phyloP scores from a whole-genome alignment of 2,888 invertebrate species.

The Ophraella communa region DNA sequence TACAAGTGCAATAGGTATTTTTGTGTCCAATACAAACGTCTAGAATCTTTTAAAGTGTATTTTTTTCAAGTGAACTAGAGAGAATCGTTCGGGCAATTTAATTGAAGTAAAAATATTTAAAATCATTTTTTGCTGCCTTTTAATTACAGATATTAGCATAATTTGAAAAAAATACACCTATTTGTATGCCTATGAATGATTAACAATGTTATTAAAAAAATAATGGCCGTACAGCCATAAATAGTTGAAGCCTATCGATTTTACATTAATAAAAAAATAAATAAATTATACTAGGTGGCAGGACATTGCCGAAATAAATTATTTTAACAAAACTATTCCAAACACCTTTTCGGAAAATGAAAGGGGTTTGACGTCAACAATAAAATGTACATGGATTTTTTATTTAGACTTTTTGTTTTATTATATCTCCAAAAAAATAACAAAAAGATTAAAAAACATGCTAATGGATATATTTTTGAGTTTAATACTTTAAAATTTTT shows the following conservation, averaged over 20 bases:
- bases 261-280: conserved; percentile 45
- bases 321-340: conserved; percentile 19
- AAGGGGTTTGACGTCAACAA: background rate
- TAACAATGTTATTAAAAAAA: conserved; percentile 20
- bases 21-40: conserved; percentile 3
- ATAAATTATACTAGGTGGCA: conserved; percentile 43
- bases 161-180: conserved; percentile 18
- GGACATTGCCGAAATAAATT: conserved; percentile 14
- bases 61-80: conserved; percentile 12
- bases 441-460: no score
- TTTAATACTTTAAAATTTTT: no score
- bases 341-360: conserved; percentile 9
- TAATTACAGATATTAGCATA: no score
- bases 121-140: no score
- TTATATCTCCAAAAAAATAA: no score
- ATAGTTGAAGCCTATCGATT: conserved; percentile 38
- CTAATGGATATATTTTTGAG: no score
- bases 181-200: background rate
- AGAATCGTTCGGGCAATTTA: background rate
- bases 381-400: no score
- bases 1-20: conserved; percentile 1
- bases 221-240: conserved; percentile 11
- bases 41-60: conserved; percentile 7
- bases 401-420: no score
- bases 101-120: background rate